phyloP scores from a whole-genome alignment of 2,113 vertebrate genomes.

The Stegastes partitus region DNA sequence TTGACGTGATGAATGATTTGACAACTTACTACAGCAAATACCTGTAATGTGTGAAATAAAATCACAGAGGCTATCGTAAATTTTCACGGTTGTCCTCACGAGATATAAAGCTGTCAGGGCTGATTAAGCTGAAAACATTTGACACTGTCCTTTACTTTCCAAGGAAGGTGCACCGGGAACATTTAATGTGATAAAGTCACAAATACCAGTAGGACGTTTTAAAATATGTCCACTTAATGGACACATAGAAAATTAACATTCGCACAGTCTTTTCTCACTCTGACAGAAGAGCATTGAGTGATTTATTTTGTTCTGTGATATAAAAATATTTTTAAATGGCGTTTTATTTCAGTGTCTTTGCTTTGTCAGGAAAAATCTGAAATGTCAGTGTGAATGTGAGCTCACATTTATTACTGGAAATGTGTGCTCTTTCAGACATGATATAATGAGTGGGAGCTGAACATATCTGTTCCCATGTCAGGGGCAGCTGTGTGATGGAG shows the following conservation, averaged over 20 bases:
- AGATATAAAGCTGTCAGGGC: neutral
- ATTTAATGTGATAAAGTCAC: neutral
- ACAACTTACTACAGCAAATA: neutral
- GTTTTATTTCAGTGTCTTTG: neutral
- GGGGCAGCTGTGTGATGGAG: conserved; percentile 37
- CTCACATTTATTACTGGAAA: neutral
- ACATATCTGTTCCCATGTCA: conserved; percentile 58
- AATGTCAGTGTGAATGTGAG: neutral
- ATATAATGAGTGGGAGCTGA: conserved; percentile 4
- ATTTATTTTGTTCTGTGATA: no score
- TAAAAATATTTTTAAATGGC: no score
- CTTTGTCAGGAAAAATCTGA: neutral
- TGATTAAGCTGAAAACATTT: no score
- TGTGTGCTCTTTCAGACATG: neutral
- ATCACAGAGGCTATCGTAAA: neutral
- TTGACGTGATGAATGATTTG: conserved; percentile 2
- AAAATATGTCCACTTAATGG: neutral
- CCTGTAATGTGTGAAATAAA: neutral
- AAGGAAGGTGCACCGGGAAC: neutral
- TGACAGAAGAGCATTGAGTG: no score
- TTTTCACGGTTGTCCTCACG: neutral
- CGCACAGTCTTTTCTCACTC: no score
- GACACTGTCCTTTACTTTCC: neutral
- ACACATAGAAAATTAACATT: neutral
- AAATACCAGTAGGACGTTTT: neutral